Evolutionary conservation across 1,140 invertebrate species (phyloP), one percentile per base, ranked within the genome.

Genomic region (Ceratina calcarata): DNA sequence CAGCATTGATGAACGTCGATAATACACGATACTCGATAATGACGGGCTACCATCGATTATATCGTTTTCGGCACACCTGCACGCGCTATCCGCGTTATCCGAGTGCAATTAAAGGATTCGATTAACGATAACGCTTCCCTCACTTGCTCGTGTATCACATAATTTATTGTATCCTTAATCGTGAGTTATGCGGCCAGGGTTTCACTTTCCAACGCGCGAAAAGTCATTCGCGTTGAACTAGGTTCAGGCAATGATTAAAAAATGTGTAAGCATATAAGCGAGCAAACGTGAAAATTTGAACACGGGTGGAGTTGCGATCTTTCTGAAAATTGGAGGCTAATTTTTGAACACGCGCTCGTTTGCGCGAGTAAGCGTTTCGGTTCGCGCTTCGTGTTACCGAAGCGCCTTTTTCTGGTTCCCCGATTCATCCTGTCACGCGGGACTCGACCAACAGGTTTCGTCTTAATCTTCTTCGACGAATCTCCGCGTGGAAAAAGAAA

Each of bases 381-480:
- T 82, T 86, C 76, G 85, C 75, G 45, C 24, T 18, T 12, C 62
- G 58, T 37, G 73, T 57, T 61, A 49, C 64, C 60, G 20, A 58
- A 15, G 8, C 8, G 55, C 72, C 72, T 58, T 77, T n/a, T 53
- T 65, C 62, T 53, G 53, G 37, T 65, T 13, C 68, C 55, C 65
- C 62, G 78, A 16, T 16, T 27, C 71, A 32, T 66, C 82, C 74
- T 82, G 83, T 78, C 76, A 53, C 83, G 57, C 62, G 37, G 32
- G 73, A 75, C 27, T 69, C 73, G 68, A 80, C 64, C 61, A 65
- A 88, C 87, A 84, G 84, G 82, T 88, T 86, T 80, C 78, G 84
- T 87, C 85, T 90, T 86, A 90, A 88, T 89, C 87, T 89, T 83
- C 80, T 73, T 79, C 81, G 86, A 86, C 83, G 83, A 87, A 87